phyloP scores from a whole-genome alignment of 2,888 invertebrate species.

The Mellilla xanthometata region DNA sequence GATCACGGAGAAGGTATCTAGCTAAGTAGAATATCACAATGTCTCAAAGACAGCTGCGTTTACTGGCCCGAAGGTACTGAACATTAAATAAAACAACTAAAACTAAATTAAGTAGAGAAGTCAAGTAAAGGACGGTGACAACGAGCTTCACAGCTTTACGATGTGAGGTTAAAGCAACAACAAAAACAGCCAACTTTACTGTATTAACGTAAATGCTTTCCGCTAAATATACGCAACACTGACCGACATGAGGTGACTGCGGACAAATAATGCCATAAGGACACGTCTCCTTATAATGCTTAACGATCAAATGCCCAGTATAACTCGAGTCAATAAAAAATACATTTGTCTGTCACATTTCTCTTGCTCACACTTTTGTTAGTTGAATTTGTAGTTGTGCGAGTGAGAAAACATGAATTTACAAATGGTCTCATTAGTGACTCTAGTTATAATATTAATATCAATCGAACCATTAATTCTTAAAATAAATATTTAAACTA shows the following conservation, averaged over 20 bases:
- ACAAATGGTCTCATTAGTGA: no score
- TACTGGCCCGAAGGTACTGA: conserved; percentile 74
- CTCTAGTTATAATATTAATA: conserved; percentile 43
- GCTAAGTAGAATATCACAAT: conserved; percentile 78
- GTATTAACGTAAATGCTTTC: conserved; percentile 69
- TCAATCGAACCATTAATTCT: conserved; percentile 48
- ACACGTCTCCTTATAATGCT: conserved; percentile 42
- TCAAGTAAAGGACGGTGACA: conserved; percentile 73
- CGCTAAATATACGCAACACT: conserved; percentile 56
- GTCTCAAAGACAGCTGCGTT: conserved; percentile 75
- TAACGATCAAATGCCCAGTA: conserved; percentile 53
- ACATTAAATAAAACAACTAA: conserved; percentile 69
- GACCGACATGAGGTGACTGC: conserved; percentile 73
- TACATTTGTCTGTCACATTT: no score
- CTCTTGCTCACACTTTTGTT: no score
- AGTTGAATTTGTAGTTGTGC: no score
- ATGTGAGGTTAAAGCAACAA: conserved; percentile 57
- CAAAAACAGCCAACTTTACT: conserved; percentile 46
- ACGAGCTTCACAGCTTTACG: conserved; percentile 51
- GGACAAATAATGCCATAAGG: conserved; percentile 63
- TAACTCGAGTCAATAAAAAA: no score
- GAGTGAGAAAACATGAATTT: no score
- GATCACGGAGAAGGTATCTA: conserved; percentile 50
- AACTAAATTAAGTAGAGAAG: conserved; percentile 78
- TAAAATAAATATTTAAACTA: conserved; percentile 49